phyloP scores from a whole-genome alignment of 2,113 vertebrate genomes.

The Oriolus oriolus region DNA sequence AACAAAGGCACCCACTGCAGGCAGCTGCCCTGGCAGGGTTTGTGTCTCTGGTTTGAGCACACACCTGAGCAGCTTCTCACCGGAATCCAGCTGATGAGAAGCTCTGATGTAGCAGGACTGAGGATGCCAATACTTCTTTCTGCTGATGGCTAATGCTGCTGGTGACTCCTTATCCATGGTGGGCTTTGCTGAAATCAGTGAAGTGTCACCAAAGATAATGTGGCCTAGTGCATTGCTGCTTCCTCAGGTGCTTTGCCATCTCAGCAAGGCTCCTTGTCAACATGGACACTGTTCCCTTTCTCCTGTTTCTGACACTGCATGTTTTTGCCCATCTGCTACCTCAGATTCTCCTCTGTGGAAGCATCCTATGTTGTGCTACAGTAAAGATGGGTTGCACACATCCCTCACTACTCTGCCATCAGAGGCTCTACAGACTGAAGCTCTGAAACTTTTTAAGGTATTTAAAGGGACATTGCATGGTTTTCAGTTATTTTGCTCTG shows the following conservation, averaged over 20 bases:
- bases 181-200: neutral
- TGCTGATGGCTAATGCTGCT: neutral
- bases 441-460: slow-evolving; percentile 91
- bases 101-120: neutral
- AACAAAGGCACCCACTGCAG: neutral
- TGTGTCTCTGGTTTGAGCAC: neutral
- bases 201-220: neutral
- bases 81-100: neutral
- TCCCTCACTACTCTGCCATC: slow-evolving; percentile 87
- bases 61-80: neutral
- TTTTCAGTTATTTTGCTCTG: neutral
- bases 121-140: neutral
- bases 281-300: neutral
- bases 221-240: neutral
- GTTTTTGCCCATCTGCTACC: neutral
- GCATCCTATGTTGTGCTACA: slow-evolving; percentile 81
- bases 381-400: slow-evolving; percentile 80
- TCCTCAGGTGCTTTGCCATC: neutral
- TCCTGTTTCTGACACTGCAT: neutral
- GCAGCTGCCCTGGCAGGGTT: neutral
- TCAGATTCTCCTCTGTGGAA: slow-evolving; percentile 84
- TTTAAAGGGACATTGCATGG: neutral
- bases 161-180: neutral
- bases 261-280: neutral
- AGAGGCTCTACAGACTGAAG: slow-evolving; percentile 87